phyloP scores from a whole-genome alignment of 2,113 vertebrate species.

The Microtus oregoni region DNA sequence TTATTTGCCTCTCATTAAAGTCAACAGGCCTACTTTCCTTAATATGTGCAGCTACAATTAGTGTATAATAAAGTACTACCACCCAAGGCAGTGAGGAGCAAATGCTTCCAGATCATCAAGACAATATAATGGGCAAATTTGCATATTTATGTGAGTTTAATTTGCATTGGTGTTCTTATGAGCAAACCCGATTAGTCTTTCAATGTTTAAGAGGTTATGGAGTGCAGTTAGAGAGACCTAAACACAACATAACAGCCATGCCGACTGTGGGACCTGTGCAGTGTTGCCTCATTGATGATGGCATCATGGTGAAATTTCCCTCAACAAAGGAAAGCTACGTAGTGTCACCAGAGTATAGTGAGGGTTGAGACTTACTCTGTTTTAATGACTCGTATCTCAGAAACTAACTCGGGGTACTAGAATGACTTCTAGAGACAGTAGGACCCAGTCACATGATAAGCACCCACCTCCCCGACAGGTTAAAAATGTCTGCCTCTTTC shows the following conservation, averaged over 20 bases:
- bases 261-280: background rate
- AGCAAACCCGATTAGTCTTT: background rate
- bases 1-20: background rate
- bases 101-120: background rate
- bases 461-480: too few relatives aligned
- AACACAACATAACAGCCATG: background rate
- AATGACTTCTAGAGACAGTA: background rate
- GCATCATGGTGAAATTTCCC: background rate
- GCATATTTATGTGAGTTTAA: background rate
- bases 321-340: background rate
- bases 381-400: background rate
- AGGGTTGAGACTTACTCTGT: too few relatives aligned
- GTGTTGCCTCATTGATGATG: background rate
- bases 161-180: background rate
- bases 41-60: background rate
- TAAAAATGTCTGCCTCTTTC: background rate
- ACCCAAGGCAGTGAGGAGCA: background rate
- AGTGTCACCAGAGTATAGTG: background rate
- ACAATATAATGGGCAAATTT: background rate
- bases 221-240: background rate
- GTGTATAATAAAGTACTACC: background rate
- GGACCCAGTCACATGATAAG: background rate
- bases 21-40: background rate
- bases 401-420: background rate
- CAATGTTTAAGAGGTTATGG: background rate